Percentiles rank a stretch among this genome's conserved stretches.
Conservation (phyloP, 35 echinoderm and acorn worm species). For the Eucidaris tribuloides region DNA sequence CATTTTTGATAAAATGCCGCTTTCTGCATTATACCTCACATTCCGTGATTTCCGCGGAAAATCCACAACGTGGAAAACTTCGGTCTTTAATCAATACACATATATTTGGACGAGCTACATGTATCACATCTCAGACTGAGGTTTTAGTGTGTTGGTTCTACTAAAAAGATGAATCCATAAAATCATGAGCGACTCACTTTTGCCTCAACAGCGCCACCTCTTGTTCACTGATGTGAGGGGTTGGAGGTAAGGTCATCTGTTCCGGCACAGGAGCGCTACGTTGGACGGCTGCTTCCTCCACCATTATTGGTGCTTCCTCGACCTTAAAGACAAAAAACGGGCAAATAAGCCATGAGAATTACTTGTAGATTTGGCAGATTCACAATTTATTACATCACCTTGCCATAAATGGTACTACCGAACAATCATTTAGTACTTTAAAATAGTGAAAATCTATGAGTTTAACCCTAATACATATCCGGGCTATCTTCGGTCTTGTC, state of each 20-base stretch:
- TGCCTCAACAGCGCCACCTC: neutral
- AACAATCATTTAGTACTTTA: too few relatives aligned
- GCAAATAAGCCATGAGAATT: neutral
- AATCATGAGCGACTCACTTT: neutral
- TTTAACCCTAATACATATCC: too few relatives aligned
- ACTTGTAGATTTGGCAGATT: neutral
- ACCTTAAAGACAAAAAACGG: neutral
- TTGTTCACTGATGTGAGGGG: neutral
- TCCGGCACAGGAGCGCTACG: slow-evolving; percentile 15
- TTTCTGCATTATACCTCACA: too few relatives aligned
- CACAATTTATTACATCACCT: neutral
- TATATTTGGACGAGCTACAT: neutral
- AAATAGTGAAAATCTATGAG: too few relatives aligned
- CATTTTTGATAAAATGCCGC: too few relatives aligned
- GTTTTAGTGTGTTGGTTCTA: neutral
- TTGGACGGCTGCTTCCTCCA: slow-evolving; percentile 16
- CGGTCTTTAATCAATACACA: too few relatives aligned
- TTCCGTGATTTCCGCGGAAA: too few relatives aligned
- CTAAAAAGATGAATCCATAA: neutral
- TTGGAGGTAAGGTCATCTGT: neutral
- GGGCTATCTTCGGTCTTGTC: too few relatives aligned
- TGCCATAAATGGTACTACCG: too few relatives aligned
- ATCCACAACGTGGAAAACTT: too few relatives aligned
- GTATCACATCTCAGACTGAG: neutral
- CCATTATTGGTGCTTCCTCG: slow-evolving; percentile 20